phyloP scores from a whole-genome alignment of 2,797 vertebrate species.

The Cuculus canorus region DNA sequence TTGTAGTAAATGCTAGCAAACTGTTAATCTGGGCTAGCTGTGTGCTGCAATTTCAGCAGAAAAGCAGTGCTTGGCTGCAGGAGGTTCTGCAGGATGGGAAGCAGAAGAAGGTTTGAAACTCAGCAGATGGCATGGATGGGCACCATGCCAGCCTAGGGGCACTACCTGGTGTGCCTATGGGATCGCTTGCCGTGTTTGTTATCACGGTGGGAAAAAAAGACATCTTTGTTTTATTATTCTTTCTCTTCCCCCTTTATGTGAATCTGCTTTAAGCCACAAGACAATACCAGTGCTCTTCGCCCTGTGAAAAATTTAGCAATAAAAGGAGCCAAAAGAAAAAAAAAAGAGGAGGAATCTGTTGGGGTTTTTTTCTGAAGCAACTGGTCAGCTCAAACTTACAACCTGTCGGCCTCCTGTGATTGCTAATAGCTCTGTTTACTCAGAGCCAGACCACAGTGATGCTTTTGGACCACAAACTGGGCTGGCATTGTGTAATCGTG shows the following conservation, averaged over 20 bases:
- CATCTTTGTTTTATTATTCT: background rate
- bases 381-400: background rate
- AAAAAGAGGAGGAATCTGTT: background rate
- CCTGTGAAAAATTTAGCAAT: background rate
- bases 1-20: background rate
- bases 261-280: background rate
- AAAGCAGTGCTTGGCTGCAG: background rate
- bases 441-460: background rate
- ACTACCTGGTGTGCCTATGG: background rate
- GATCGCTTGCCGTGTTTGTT: background rate
- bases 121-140: constrained; percentile 47
- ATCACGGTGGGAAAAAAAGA: background rate
- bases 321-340: background rate
- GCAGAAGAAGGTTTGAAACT: background rate
- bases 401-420: background rate
- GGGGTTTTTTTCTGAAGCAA: constrained; percentile 1
- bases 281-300: background rate
- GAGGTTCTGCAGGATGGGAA: background rate
- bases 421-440: constrained; percentile 37
- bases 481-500: background rate
- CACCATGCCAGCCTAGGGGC: background rate
- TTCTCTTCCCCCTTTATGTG: background rate
- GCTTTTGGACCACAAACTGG: background rate
- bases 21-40: background rate
- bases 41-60: background rate